phyloP scores from a whole-genome alignment of 2,888 invertebrate genomes.

The Dryocosmus kuriphilus region DNA sequence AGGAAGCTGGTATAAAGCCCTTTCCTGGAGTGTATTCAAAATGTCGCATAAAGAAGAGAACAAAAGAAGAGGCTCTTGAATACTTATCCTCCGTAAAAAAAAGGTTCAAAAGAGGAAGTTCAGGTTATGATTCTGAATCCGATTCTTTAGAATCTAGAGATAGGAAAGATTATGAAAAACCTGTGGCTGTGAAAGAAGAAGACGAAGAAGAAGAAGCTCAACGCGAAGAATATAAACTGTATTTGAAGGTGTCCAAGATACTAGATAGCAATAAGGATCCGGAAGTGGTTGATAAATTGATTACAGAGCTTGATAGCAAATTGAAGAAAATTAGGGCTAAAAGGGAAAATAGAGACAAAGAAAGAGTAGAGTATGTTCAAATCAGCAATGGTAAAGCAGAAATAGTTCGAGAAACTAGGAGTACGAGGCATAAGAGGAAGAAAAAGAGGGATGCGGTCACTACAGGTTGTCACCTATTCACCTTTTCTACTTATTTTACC shows the following conservation, averaged over 20 bases:
- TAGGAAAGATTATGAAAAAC: neutral
- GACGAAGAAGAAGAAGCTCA: neutral
- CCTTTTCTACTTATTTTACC: too few species aligned
- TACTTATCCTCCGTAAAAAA: neutral
- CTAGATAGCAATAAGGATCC: neutral
- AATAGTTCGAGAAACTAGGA: too few species aligned
- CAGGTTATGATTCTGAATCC: neutral
- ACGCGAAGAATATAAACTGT: neutral
- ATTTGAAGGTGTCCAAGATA: neutral
- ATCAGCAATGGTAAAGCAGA: too few species aligned
- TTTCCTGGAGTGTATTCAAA: neutral
- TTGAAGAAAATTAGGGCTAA: too few species aligned
- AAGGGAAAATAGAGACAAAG: neutral
- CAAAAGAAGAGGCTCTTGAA: neutral
- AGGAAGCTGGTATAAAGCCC: constrained; percentile 1
- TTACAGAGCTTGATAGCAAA: neutral
- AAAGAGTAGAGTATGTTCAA: too few species aligned
- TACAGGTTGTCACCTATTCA: too few species aligned
- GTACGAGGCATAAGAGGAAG: too few species aligned
- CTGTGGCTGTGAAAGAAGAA: neutral
- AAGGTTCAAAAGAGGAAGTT: neutral
- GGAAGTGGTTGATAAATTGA: neutral
- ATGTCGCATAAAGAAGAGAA: too few species aligned
- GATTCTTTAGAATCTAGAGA: neutral
- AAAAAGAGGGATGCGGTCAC: too few species aligned